Base-by-base conservation (phyloP, 2,888 invertebrate genomes). In the Antheraea assamensis region DNA sequence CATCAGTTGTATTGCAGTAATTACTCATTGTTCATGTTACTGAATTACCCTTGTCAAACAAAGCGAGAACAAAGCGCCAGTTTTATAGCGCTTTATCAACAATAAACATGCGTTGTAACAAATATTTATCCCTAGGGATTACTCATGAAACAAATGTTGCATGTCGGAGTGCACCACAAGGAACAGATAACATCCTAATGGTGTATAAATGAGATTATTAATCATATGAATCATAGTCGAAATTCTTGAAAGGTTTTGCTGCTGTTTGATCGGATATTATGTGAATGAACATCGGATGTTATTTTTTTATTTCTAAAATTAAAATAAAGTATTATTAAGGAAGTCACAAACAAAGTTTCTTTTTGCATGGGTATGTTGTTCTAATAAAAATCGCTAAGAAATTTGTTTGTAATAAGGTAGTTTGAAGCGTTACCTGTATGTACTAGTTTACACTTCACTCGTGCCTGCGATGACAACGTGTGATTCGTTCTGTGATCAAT, bases 141-240 rank as follows among this genome's bases (percentile, higher is more conserved):
- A 80, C 83, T 85, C 84, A 83, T 78, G 75, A 74, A 74, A 72
- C 78, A 75, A 81, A 80, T 77, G 77, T 75, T 80, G 75, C 79
- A 75, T 80, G 79, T 81, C 77, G 35, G 75, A 75, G 73, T 78
- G 76, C 77, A 74, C 75, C 73, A 77, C 75, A 77, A 76, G 74
- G 75, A 64, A 64, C 79, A 76, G 76, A 82, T 77, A 80, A 81
- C 78, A 70, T 78, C 66, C 73, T 78, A 82, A 83, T 83, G 84
- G 31, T 13, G 75, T 74, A 72, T 74, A 75, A 76, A 83, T 81
- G 68, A n/a, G 13, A 35, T 35, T 35, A 68, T 81, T 35, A 68
- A 31, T 35, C 68, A 35, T n/a, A 68, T 68, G 7, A 0, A 68
- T 35, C 21, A n/a, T 19, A 68, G 68, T 35, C 21, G 35, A n/a